Evolutionary conservation across 1,140 invertebrate species (phyloP).

Genomic region (honey bee (Apis mellifera)): Amel_HAv3.1 CM009934.2:9249001-9249500

Average conservation of each 20-base stretch:
- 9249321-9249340: not conserved
- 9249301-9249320: not conserved
- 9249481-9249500: not conserved
- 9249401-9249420: not conserved
- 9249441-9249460: no score
- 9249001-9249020: not conserved
- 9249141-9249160: not conserved
- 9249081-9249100: no score
- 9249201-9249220: conserved; percentile 83
- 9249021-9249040: no score
- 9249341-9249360: no score
- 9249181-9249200: conserved; percentile 85
- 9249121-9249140: not conserved
- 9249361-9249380: no score
- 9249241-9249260: conserved; percentile 88
- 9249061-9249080: no score
- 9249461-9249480: not conserved
- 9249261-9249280: conserved; percentile 84
- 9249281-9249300: not conserved
- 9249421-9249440: not conserved
- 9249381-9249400: no score
- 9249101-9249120: no score
- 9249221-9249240: conserved; percentile 85
- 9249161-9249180: conserved; percentile 69
- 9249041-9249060: no score